A percentile compares a stretch with the other conserved stretches of the same genome.
Evolutionary conservation across 1,140 invertebrate species (phyloP).

Genomic region (Euura lappo): DNA sequence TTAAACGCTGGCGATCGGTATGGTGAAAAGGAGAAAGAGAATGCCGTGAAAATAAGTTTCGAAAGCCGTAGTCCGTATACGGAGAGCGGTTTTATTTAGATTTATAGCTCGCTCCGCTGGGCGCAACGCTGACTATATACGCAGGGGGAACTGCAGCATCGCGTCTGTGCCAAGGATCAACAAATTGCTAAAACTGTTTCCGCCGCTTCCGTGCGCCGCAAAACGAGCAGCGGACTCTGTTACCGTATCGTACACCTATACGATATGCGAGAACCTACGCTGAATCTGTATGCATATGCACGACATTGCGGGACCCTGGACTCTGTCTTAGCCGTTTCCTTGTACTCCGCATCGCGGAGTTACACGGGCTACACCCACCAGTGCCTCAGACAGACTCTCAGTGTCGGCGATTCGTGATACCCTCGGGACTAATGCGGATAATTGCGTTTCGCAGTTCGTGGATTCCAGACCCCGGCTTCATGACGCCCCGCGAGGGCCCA

Average conservation of each 20-base stretch:
- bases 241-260: too few species aligned
- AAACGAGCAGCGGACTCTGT: not conserved
- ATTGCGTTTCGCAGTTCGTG: constrained; percentile 59
- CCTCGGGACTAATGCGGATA: constrained; percentile 58
- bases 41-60: not conserved
- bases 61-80: not conserved
- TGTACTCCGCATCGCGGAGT: not conserved
- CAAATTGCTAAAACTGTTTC: not conserved
- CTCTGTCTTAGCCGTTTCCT: not conserved
- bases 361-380: not conserved
- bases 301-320: not conserved
- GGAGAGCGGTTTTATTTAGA: not conserved
- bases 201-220: not conserved
- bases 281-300: constrained; percentile 19
- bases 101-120: too few species aligned
- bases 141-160: too few species aligned
- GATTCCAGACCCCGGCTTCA: constrained; percentile 39
- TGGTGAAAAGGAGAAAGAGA: not conserved
- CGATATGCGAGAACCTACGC: constrained; percentile 17
- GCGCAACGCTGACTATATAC: too few species aligned
- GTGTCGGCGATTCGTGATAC: constrained; percentile 51
- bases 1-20: not conserved
- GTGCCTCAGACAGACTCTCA: not conserved
- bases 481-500: not conserved
- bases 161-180: not conserved